These are phyloP conservation scores for Oedothorax gibbosus DNA, from an alignment of 1,140 invertebrate species.

Conservation along the genomic window DNA sequence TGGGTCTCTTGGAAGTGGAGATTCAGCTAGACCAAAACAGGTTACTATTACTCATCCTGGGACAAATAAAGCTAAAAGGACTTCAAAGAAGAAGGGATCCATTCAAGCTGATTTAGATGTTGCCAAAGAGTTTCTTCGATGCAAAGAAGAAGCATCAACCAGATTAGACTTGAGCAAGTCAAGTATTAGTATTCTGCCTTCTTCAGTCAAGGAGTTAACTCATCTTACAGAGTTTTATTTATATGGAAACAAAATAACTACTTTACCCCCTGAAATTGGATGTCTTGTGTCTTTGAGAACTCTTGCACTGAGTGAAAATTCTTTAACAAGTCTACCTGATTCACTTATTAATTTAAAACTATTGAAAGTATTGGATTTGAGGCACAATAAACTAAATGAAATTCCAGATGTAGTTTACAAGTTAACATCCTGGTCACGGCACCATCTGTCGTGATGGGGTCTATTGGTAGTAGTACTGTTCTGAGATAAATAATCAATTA, in stretches of 20 bases:
- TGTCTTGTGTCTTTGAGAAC: conserved; percentile 89
- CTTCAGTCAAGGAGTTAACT: conserved; percentile 89
- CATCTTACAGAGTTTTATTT: conserved; percentile 96
- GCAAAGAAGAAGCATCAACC: conserved; percentile 89
- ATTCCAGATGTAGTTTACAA: conserved; percentile 98
- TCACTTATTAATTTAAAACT: conserved; percentile 86
- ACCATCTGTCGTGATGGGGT: too few relatives aligned
- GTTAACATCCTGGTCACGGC: conserved; percentile 94
- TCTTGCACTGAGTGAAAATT: conserved; percentile 97
- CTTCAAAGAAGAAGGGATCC: conserved; percentile 84
- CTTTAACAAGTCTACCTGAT: conserved; percentile 93
- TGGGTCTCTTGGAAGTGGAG: conserved; percentile 75
- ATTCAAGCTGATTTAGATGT: conserved; percentile 95
- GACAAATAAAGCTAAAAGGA: conserved; percentile 93
- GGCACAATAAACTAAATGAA: conserved; percentile 99
- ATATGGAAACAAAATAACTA: conserved; percentile 95
- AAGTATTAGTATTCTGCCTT: conserved; percentile 92
- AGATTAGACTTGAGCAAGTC: conserved; percentile 97
- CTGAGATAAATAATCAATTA: too few relatives aligned
- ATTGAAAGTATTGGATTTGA: conserved; percentile 92
- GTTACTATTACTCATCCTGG: conserved; percentile 95
- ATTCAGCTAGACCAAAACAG: conserved; percentile 81
- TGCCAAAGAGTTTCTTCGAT: conserved; percentile 91
- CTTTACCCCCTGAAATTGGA: conserved; percentile 94
- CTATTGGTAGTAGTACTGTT: too few relatives aligned